Evolutionary conservation across 2,797 vertebrate species (phyloP).

Genomic region (Sebastes reedi): DNA sequence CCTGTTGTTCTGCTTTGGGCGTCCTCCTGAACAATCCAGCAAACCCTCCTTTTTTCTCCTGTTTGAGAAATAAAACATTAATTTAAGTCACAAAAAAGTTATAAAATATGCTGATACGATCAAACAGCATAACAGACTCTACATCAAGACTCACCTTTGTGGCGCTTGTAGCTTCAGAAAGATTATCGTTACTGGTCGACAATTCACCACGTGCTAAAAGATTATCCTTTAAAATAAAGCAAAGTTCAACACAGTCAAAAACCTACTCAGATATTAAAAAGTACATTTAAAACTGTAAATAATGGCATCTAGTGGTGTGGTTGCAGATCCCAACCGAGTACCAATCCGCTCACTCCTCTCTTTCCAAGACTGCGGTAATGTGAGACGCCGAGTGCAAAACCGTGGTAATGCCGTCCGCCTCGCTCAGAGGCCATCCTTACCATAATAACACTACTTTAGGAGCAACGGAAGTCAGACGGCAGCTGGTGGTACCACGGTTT

Average conservation of each 20-base stretch:
- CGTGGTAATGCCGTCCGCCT: no score
- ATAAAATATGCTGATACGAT: fast-evolving
- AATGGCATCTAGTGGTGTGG: no score
- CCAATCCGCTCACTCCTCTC: no score
- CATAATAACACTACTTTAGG: no score
- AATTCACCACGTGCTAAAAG: not conserved
- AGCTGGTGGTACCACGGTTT: no score
- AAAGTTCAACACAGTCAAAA: not conserved
- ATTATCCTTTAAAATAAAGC: conserved; percentile 37
- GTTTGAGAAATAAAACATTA: not conserved
- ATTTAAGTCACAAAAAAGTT: fast-evolving
- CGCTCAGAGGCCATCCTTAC: no score
- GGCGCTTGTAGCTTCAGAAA: conserved; percentile 22
- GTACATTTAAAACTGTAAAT: not conserved
- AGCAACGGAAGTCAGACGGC: no score
- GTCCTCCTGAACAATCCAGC: conserved; percentile 54
- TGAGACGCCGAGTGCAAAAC: no score
- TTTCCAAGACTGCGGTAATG: no score
- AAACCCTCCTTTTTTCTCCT: conserved; percentile 65
- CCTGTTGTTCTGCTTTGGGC: conserved; percentile 66
- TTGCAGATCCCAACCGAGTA: no score
- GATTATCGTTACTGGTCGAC: conserved; percentile 33
- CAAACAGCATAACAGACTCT: not conserved
- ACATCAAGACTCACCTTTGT: conserved; percentile 43
- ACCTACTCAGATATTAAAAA: not conserved